Conservation (phyloP, 2,797 vertebrate species). For the Alosa sapidissima region DNA sequence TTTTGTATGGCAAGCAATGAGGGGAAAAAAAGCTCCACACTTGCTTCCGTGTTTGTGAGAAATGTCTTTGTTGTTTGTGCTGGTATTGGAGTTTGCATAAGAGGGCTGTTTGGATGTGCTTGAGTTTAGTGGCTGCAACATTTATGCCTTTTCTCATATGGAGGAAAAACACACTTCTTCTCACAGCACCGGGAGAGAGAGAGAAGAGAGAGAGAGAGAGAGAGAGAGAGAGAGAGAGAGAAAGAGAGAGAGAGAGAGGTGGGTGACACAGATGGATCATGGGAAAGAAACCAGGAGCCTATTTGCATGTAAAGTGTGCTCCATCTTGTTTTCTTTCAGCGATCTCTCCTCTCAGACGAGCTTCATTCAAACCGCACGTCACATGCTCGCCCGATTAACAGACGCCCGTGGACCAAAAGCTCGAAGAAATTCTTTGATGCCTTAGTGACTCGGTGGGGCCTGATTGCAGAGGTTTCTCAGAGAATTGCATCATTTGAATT, state of each 20-base stretch:
- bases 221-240: background rate
- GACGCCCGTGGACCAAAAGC: slow-evolving; percentile 64
- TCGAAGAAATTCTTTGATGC: slow-evolving; percentile 26
- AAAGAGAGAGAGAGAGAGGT: slow-evolving; percentile 10
- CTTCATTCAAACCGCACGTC: slow-evolving; percentile 59
- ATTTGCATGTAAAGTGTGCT: slow-evolving; percentile 53
- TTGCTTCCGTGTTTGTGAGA: background rate
- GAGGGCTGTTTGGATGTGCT: slow-evolving; percentile 46
- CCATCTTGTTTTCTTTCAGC: slow-evolving; percentile 33
- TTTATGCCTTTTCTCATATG: slow-evolving; percentile 7
- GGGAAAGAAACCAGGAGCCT: slow-evolving; percentile 11
- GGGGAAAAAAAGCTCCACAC: background rate
- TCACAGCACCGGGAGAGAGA: background rate
- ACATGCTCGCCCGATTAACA: slow-evolving; percentile 53
- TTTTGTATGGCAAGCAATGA: background rate
- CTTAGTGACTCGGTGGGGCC: slow-evolving; percentile 37
- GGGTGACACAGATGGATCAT: background rate
- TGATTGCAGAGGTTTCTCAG: slow-evolving; percentile 65
- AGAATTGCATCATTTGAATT: slow-evolving; percentile 75
- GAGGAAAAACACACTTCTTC: slow-evolving; percentile 33
- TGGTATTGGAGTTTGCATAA: slow-evolving; percentile 53
- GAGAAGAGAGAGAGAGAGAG: background rate
- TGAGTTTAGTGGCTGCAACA: slow-evolving; percentile 37
- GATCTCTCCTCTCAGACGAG: slow-evolving; percentile 44
- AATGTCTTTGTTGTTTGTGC: slow-evolving; percentile 45